Evolutionary conservation across 2,113 vertebrate species (phyloP).

Genomic region (Aptenodytes patagonicus): DNA sequence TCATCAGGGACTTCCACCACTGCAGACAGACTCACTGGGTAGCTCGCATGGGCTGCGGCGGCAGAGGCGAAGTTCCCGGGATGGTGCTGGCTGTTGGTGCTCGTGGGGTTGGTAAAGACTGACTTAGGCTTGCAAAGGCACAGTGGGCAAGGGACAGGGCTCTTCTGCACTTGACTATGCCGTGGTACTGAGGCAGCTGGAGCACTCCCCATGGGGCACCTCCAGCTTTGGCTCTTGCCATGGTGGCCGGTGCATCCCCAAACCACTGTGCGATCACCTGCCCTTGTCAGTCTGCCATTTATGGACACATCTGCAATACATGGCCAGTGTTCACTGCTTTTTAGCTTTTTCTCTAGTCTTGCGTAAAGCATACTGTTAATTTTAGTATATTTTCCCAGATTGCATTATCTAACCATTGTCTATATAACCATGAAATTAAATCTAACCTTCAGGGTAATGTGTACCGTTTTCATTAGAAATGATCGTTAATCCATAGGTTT

Average conservation of each 20-base stretch:
- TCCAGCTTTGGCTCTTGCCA: background rate
- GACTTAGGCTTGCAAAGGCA: fast-evolving
- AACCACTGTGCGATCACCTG: fast-evolving
- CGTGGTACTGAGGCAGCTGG: fast-evolving
- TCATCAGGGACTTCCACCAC: background rate
- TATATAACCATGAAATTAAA: background rate
- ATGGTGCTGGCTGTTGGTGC: background rate
- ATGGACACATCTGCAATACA: fast-evolving
- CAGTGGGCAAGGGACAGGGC: fast-evolving
- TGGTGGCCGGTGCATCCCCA: background rate
- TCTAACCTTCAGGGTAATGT: background rate
- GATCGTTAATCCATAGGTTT: background rate
- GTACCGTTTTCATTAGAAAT: background rate
- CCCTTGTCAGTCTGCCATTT: background rate
- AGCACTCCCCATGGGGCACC: fast-evolving
- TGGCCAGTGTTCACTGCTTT: background rate
- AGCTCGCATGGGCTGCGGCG: fast-evolving
- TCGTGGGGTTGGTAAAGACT: fast-evolving
- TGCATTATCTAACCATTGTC: background rate
- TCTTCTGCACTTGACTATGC: background rate
- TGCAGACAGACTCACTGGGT: fast-evolving
- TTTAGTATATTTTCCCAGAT: background rate
- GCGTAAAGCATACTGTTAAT: background rate
- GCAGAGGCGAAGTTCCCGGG: fast-evolving
- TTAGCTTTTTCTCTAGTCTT: background rate